A percentile compares a stretch with the other conserved stretches of the same genome.
Evolutionary conservation across 2,888 invertebrate species (phyloP).

Genomic region (Melipona bicolor): DNA sequence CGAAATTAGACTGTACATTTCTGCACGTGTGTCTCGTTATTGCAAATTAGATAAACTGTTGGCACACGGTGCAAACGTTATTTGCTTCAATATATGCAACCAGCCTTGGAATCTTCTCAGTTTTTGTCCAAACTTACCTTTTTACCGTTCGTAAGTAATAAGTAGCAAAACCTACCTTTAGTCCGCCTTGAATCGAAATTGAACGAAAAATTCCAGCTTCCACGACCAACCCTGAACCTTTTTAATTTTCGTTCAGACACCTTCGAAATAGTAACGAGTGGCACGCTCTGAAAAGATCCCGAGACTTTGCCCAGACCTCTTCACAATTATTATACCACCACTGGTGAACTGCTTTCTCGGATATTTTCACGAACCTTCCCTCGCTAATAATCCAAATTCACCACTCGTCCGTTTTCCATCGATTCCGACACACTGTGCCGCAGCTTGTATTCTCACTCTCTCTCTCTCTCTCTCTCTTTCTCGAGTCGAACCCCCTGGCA

Average conservation of each 20-base stretch:
- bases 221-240: too few relatives aligned
- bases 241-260: not conserved
- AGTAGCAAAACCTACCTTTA: not conserved
- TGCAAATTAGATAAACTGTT: not conserved
- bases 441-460: not conserved
- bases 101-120: not conserved
- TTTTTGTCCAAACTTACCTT: not conserved
- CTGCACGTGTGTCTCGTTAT: not conserved
- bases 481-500: not conserved
- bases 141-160: too few relatives aligned
- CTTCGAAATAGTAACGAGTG: too few relatives aligned
- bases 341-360: not conserved
- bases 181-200: not conserved
- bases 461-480: too few relatives aligned
- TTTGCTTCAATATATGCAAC: not conserved
- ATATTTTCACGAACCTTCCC: not conserved
- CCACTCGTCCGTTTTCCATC: constrained; percentile 4
- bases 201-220: not conserved
- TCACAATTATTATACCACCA: not conserved
- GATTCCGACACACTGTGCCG: not conserved
- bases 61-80: not conserved
- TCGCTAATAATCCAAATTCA: constrained; percentile 35
- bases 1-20: constrained; percentile 11
- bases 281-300: too few relatives aligned
- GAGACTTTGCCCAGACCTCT: not conserved